phyloP scores from a whole-genome alignment of 2,888 invertebrate species.

The Melitaea athalia region DNA sequence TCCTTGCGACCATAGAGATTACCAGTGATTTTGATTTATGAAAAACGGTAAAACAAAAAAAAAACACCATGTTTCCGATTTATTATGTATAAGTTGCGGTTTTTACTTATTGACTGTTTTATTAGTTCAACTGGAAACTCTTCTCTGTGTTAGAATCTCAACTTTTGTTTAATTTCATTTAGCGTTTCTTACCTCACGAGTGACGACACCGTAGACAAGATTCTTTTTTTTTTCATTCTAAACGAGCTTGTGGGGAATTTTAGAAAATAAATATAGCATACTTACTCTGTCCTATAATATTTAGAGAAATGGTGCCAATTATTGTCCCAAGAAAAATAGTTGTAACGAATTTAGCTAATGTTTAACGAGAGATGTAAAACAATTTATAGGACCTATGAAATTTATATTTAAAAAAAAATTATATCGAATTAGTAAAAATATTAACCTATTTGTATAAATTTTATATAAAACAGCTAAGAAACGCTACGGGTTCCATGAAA shows the following conservation, averaged over 20 bases:
- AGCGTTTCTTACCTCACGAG: constrained; percentile 63
- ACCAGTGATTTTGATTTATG: constrained; percentile 53
- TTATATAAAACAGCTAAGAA: constrained; percentile 78
- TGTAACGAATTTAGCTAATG: constrained; percentile 54
- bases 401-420: constrained; percentile 48
- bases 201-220: constrained; percentile 27
- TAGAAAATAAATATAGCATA: constrained; percentile 24
- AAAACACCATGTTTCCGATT: constrained; percentile 46
- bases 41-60: constrained; percentile 6
- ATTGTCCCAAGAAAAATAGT: constrained; percentile 59
- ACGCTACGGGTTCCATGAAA: constrained; percentile 82
- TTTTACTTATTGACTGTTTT: constrained; percentile 71
- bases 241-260: constrained; percentile 28
- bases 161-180: constrained; percentile 56
- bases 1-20: constrained; percentile 51
- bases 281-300: constrained; percentile 39
- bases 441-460: constrained; percentile 72
- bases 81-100: constrained; percentile 69
- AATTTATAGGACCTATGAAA: constrained; percentile 62
- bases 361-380: constrained; percentile 53
- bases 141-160: constrained; percentile 76
- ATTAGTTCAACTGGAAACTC: constrained; percentile 54
- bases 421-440: constrained; percentile 59
- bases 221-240: constrained; percentile 19
- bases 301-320: constrained; percentile 69